Evolutionary conservation across 2,888 invertebrate species (phyloP), one percentile per base, ranked within the genome.

Genomic region (Deilephila porcellus): DNA sequence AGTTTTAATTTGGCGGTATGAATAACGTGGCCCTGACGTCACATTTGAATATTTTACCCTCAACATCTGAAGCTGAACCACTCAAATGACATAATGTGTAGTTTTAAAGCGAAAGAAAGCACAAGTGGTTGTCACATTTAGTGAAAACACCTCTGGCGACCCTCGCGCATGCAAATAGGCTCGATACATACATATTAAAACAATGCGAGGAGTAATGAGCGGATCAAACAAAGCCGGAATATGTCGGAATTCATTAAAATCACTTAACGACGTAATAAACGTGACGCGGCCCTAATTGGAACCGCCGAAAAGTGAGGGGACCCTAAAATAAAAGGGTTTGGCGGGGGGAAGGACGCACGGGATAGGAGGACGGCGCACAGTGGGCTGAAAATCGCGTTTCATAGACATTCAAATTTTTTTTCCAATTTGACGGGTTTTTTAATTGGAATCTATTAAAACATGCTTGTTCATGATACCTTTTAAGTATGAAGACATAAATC

Each of bases 161-260:
- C 67, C 67, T 67, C 7, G 20, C 20, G 17, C 60, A 73, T 70
- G 70, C 56, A 70, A 72, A 71, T 62, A 53, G 11, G 11, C 45
- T 53, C 20, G 60, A 37, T 56, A 63, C 53, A 67, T 67, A 67
- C 67, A 67, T 67, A 52, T 67, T 73, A 62, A 60, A 73, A 73
- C 56, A 62, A 20, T 17, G 70, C 34, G 70, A 71, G 29, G 34
- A 25, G 37, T 67, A 67, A 76, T 64, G 25, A 20, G 73, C 72
- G 81, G 79, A 84, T 88, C 87, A 88, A 87, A 88, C 83, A 82
- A 78, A 74, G 75, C 72, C 34, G 8, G 63, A 74, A 78, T 77
- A 76, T 81, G 76, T 77, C 77, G 82, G 84, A 83, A 86, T 87
- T 89, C 83, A 86, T 90, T 90, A 88, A 85, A 79, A 83, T 79